A percentile compares a stretch with the other conserved stretches of the same genome.
Evolutionary conservation across 2,888 invertebrate genomes (phyloP).

Genomic region (Odontocolon sp.): DNA sequence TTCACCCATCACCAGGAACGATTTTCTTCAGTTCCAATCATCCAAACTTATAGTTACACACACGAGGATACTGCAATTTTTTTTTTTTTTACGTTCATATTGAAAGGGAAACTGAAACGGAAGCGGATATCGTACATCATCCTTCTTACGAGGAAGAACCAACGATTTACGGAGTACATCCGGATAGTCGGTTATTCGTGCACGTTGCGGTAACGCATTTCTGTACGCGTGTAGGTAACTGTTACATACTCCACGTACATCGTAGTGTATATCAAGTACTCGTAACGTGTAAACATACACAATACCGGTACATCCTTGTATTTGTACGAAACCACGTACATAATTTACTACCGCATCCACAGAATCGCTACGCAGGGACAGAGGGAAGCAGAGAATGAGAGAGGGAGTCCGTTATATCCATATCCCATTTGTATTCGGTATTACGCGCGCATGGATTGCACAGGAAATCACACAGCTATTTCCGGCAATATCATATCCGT

Average conservation of each 20-base stretch:
- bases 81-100: background rate
- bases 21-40: background rate
- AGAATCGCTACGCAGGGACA: background rate
- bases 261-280: conserved; percentile 20
- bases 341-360: conserved; percentile 69
- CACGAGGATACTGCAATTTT: background rate
- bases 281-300: conserved; percentile 54
- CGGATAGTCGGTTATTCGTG: conserved; percentile 65
- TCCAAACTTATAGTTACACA: background rate
- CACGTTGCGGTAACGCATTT: conserved; percentile 38
- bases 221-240: conserved; percentile 5
- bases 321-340: conserved; percentile 64
- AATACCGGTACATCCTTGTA: conserved; percentile 44
- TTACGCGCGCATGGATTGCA: conserved; percentile 73
- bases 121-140: conserved; percentile 60
- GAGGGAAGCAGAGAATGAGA: background rate
- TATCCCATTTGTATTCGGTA: conserved; percentile 75
- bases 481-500: conserved; percentile 77
- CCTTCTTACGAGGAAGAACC: conserved; percentile 64
- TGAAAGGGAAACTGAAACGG: conserved; percentile 40
- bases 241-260: conserved; percentile 34
- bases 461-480: conserved; percentile 76
- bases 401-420: conserved; percentile 65
- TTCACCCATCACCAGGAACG: background rate
- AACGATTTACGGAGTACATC: conserved; percentile 67